phyloP scores from a whole-genome alignment of 2,113 vertebrate genomes.

The Indicator indicator region DNA sequence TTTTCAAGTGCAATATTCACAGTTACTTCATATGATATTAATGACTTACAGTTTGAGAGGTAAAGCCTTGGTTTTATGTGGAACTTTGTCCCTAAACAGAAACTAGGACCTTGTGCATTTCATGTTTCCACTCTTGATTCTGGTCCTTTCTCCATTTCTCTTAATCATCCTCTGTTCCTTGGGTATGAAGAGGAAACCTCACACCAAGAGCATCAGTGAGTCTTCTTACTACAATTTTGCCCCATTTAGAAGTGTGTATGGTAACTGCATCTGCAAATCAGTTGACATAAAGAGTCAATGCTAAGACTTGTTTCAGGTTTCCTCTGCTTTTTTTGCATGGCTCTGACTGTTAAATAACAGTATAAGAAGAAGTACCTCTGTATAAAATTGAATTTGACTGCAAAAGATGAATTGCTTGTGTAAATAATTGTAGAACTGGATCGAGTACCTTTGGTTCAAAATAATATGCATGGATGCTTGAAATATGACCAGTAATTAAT shows the following conservation, averaged over 20 bases:
- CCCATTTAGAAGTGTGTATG: neutral
- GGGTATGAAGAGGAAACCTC: neutral
- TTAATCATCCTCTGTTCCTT: neutral
- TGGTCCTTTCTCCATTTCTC: neutral
- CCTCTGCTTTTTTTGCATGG: neutral
- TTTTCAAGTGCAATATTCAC: neutral
- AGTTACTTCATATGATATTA: neutral
- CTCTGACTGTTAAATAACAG: neutral
- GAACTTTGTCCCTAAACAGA: neutral
- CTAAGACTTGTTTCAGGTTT: neutral
- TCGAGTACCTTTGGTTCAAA: neutral
- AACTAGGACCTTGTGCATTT: neutral
- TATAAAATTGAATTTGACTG: neutral
- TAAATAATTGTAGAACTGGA: neutral
- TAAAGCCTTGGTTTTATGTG: neutral
- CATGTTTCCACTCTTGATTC: neutral
- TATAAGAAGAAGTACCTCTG: neutral
- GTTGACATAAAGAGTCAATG: neutral
- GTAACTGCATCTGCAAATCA: neutral
- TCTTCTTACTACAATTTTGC: neutral
- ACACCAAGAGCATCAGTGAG: neutral
- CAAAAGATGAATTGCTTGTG: constrained; percentile 1
- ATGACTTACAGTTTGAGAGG: neutral
- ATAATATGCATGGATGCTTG: neutral
- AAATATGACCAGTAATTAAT: constrained; percentile 33